These are phyloP conservation scores for Malacoraja senta DNA, from an alignment of 2,797 vertebrate genomes.

Conservation along the genomic window DNA sequence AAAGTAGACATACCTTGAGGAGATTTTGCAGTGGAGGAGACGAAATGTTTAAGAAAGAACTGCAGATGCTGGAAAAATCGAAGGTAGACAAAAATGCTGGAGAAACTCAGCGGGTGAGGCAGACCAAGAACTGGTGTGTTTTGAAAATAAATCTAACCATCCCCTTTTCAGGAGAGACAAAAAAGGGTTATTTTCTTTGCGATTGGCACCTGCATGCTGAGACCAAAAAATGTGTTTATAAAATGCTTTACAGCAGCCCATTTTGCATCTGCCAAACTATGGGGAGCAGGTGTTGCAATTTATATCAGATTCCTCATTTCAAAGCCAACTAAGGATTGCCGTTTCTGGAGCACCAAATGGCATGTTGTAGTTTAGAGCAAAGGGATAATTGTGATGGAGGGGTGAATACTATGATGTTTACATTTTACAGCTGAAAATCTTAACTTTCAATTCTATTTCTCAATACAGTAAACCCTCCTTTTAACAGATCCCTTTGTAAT, in stretches of 20 bases:
- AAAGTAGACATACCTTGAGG: no score
- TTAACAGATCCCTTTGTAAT: no score
- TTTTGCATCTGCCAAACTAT: background rate
- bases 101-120: no score
- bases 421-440: background rate
- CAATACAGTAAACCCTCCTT: no score
- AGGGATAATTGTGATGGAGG: background rate
- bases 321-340: background rate
- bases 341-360: background rate
- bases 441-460: no score
- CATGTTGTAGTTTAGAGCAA: background rate
- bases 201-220: background rate
- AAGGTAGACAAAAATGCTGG: no score
- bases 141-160: background rate
- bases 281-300: background rate
- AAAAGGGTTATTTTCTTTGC: background rate
- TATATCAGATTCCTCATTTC: background rate
- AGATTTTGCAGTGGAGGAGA: no score
- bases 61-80: no score
- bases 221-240: background rate
- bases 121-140: background rate
- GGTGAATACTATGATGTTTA: background rate
- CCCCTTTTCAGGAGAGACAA: background rate
- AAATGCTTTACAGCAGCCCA: background rate
- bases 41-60: no score